These are phyloP conservation scores for Litocranius walleri DNA, from an alignment of 2,113 vertebrate species.

Conservation along the genomic window DNA sequence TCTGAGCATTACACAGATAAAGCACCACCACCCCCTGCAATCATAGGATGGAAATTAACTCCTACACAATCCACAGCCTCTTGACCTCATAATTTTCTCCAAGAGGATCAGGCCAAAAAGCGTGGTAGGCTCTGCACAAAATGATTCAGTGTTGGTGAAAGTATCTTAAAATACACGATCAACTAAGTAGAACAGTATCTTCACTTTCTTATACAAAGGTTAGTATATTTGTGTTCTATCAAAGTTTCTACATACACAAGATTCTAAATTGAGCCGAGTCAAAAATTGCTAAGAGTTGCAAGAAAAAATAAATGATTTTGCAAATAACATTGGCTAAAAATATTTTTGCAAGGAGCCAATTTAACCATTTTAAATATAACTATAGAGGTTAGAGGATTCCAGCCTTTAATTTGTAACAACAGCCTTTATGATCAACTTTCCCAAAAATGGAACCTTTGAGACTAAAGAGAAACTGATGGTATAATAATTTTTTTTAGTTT, in stretches of 20 bases:
- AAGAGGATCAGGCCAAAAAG: background rate
- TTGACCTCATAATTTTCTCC: background rate
- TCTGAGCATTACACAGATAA: background rate
- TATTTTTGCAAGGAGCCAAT: background rate
- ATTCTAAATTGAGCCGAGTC: slow-evolving; percentile 36
- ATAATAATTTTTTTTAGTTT: background rate
- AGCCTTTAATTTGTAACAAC: background rate
- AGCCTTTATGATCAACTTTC: background rate
- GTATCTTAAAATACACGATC: background rate
- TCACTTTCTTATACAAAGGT: slow-evolving; percentile 27
- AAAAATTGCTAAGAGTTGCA: slow-evolving; percentile 37
- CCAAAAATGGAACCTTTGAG: background rate
- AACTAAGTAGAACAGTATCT: background rate
- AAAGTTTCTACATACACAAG: slow-evolving; percentile 1
- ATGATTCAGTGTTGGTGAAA: background rate
- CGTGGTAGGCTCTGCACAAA: background rate
- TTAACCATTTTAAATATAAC: slow-evolving; percentile 39
- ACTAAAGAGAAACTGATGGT: background rate
- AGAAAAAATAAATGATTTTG: slow-evolving; percentile 32
- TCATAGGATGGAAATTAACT: background rate
- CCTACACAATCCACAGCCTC: background rate
- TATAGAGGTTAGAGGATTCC: background rate
- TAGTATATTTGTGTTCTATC: slow-evolving; percentile 38
- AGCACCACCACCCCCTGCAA: background rate
- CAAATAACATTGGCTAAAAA: background rate